Evolutionary conservation across 2,888 invertebrate species (phyloP), one percentile per base, ranked within the genome.

Genomic region (Lithophane leautieri): DNA sequence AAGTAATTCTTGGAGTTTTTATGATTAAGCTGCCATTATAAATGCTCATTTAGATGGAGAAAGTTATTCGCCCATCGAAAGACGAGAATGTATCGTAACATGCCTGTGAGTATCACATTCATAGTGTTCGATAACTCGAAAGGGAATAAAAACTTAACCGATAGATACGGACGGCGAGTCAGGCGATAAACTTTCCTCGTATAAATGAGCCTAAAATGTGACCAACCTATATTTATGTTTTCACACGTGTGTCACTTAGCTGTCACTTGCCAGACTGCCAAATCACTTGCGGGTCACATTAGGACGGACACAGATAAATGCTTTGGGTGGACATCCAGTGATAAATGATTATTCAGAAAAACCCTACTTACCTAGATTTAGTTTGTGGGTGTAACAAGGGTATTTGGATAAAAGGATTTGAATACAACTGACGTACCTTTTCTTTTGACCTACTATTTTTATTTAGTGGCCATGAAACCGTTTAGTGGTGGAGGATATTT

Each of bases 281-380:
- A 67, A 68, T 76, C 71, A 62, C 58, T 63, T 47, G n/a, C 19
- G 67, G 63, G n/a, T 22, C 54, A 68, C 62, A 63, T 54, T 42
- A 76, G 42, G 42, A 40, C 14, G 44, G 61, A 56, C 56, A 44
- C 81, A 62, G 56, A 74, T 65, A 65, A 62, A 67, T 67, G 66
- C n/a, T 56, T 61, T 54, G 19, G 3, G 54, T 50, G 28, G 52
- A n/a, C 65, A 54, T 65, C 73, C 19, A 56, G 58, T 80, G 66
- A 80, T 56, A 56, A 69, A 70, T 75, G 50, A 54, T 65, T 62
- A 50, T 60, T 56, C 42, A 69, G 47, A 52, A 58, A 28, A 42
- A 54, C 4, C 52, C 54, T 28, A 28, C 28, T 28, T 16, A 25
- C 25, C 25, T 28, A 58, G 3, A 7, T 58, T 14, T 28, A 58